Conservation (phyloP, 2,113 vertebrate species). For the Gopherus flavomarginatus region DNA sequence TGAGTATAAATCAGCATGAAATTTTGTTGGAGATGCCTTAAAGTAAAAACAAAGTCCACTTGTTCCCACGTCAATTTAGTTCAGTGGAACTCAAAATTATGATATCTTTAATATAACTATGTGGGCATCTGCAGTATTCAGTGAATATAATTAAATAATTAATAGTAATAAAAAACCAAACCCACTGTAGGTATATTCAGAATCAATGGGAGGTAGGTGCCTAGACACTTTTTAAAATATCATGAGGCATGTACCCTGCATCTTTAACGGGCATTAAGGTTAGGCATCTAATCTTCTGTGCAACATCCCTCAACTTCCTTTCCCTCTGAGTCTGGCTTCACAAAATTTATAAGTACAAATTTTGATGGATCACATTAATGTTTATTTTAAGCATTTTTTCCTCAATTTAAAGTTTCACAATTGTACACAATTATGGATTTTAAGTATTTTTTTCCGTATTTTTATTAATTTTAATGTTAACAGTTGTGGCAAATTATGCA, state of each 20-base stretch:
- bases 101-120: neutral
- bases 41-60: neutral
- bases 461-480: too few relatives aligned
- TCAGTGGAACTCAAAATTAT: neutral
- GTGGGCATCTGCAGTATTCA: neutral
- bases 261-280: too few relatives aligned
- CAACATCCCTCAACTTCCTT: neutral
- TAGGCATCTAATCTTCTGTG: neutral
- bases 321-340: neutral
- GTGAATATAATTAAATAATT: neutral
- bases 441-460: too few relatives aligned
- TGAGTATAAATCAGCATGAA: neutral
- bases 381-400: neutral
- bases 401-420: too few relatives aligned
- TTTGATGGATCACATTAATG: neutral
- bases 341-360: neutral
- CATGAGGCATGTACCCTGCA: too few relatives aligned
- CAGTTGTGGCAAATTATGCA: too few relatives aligned
- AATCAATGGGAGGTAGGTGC: too few relatives aligned
- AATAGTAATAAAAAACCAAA: too few relatives aligned
- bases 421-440: too few relatives aligned
- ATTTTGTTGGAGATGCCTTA: neutral
- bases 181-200: too few relatives aligned
- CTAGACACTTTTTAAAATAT: too few relatives aligned
- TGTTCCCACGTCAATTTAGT: neutral